Evolutionary conservation across 1,140 invertebrate species (phyloP).

Genomic region (Alviniconcha marisindica): DNA sequence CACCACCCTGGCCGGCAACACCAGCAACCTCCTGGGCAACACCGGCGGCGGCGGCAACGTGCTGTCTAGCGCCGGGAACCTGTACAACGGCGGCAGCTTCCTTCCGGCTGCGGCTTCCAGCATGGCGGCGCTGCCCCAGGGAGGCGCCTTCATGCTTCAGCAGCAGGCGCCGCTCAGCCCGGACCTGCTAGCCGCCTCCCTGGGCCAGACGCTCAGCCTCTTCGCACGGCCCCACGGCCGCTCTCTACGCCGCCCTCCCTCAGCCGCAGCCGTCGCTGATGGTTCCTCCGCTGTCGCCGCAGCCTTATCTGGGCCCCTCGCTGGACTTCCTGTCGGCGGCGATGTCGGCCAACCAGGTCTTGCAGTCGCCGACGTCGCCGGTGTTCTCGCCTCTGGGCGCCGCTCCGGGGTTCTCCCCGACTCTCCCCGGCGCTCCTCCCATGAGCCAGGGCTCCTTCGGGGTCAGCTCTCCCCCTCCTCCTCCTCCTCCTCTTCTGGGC

Average conservation of each 20-base stretch:
- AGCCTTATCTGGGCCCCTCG: neutral
- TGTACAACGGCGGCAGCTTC: neutral
- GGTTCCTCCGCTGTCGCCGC: neutral
- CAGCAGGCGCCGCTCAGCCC: constrained; percentile 7
- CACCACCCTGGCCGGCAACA: neutral
- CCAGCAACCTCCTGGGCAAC: neutral
- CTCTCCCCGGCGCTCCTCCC: neutral
- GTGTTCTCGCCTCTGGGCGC: neutral
- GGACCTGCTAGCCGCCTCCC: constrained; percentile 13
- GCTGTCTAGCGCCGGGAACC: neutral
- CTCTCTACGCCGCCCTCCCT: neutral
- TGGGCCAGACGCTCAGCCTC: neutral
- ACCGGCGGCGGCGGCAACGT: neutral
- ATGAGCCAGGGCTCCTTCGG: neutral
- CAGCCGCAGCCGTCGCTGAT: neutral
- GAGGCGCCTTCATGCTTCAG: neutral
- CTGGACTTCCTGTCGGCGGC: neutral
- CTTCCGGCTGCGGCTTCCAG: constrained; percentile 11
- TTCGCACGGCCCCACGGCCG: neutral
- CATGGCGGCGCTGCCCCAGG: neutral
- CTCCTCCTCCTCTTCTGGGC: neutral
- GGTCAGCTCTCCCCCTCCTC: neutral
- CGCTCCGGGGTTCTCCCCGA: neutral
- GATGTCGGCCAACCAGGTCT: neutral
- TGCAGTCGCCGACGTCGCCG: neutral